These are phyloP conservation scores for Sebastes fasciatus DNA, from an alignment of 2,113 vertebrate species.

Conservation along the genomic window DNA sequence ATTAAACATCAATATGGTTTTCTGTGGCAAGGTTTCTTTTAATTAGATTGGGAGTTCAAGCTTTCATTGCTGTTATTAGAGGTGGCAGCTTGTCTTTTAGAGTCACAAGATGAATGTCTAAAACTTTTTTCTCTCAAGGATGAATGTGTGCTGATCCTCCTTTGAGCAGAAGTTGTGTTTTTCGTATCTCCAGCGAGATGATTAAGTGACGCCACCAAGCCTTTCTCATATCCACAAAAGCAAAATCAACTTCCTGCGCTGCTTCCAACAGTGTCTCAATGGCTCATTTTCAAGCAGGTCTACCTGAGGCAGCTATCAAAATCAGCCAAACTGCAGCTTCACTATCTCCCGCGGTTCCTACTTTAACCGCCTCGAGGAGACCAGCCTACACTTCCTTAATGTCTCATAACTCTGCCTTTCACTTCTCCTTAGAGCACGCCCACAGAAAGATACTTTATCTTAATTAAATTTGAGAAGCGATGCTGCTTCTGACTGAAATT, in stretches of 20 bases:
- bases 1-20: not conserved
- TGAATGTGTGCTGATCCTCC: not conserved
- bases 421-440: not conserved
- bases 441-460: conserved; percentile 3
- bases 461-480: not conserved
- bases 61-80: not conserved
- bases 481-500: not conserved
- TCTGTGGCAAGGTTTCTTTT: not conserved
- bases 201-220: not conserved
- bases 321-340: conserved; percentile 44
- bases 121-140: not conserved
- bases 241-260: conserved; percentile 16
- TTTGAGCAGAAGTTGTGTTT: not conserved
- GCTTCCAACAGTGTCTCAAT: conserved; percentile 15
- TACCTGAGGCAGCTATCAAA: conserved; percentile 3
- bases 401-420: conserved; percentile 12
- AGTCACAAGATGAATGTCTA: not conserved
- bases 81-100: not conserved
- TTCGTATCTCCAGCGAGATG: not conserved
- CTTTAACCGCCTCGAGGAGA: conserved; percentile 7
- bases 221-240: not conserved
- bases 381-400: not conserved
- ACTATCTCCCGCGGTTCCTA: not conserved
- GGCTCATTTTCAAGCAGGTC: conserved; percentile 26
- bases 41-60: not conserved